Evolutionary conservation across 2,888 invertebrate species (phyloP).

Genomic region (Eubasilissa splendida): DNA sequence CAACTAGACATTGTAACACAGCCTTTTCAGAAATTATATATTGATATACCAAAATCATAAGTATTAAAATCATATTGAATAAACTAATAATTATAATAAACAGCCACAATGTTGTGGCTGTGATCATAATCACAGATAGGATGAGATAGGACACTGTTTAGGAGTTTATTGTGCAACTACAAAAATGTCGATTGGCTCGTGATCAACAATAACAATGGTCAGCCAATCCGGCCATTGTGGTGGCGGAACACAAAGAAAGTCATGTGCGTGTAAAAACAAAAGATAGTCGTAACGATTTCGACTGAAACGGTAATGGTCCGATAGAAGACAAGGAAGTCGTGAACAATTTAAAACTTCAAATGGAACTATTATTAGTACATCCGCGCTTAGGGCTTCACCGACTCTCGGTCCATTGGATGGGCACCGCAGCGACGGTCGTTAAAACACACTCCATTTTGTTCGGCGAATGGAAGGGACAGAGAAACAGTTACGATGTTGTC

Average conservation of each 20-base stretch:
- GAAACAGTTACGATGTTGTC: too few species aligned
- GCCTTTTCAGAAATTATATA: background rate
- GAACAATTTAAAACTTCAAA: background rate
- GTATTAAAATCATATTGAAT: background rate
- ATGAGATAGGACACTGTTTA: slow-evolving; percentile 17
- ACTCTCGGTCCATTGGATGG: too few species aligned
- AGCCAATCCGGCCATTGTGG: slow-evolving; percentile 32
- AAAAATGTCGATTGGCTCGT: slow-evolving; percentile 16
- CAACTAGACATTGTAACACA: background rate
- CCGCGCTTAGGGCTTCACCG: too few species aligned
- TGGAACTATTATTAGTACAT: too few species aligned
- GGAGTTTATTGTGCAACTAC: slow-evolving; percentile 28
- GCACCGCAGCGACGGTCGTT: too few species aligned
- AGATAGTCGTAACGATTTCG: slow-evolving; percentile 38
- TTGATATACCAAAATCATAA: background rate
- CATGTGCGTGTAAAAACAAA: slow-evolving; percentile 40
- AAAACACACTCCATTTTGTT: too few species aligned
- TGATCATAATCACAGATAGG: slow-evolving; percentile 13
- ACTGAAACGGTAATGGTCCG: slow-evolving; percentile 14
- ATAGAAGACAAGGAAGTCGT: slow-evolving; percentile 27
- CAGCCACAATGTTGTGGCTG: background rate
- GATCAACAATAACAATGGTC: slow-evolving; percentile 5
- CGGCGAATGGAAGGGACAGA: too few species aligned
- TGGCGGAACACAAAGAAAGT: slow-evolving; percentile 34
- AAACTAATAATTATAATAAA: background rate